Base-by-base conservation (phyloP, 2,113 vertebrate species). In the Tinamus guttatus region DNA sequence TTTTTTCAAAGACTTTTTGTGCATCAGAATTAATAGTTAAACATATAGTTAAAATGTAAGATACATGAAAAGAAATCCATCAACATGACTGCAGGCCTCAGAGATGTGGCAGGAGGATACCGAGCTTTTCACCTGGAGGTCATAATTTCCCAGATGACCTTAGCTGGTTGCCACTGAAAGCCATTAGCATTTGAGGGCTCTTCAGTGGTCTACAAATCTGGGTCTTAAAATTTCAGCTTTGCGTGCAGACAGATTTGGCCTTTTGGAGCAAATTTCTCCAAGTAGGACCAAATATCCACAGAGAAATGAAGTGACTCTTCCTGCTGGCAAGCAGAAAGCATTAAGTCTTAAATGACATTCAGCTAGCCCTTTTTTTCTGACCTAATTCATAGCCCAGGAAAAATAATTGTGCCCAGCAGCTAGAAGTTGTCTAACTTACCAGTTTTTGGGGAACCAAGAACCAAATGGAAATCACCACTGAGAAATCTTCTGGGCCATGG, bases 31-130 rank as follows among this genome's bases (percentile, higher is more conserved):
- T 64, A 67, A 18, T 27, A 71, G n/a, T 69, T 91, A 54, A 63
- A 79, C 69, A 86, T 75, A 93, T 58, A 96, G 81, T 93, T 96
- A 97, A 89, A 97, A 97, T 94, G 94, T 96, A 59, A 81, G 69
- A 52, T 68, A 90, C 74, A 81, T 34, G 62, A 88, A 93, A 93
- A 93, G 87, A 83, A 89, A 96, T 94, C 81, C 64, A 79, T 97
- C 93, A 92, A 74, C 38, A 52, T 43, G 87, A 82, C 77, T 89
- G 96, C 47, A 96, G 92, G 36, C 54, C 94, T 96, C 43, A 81
- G 89, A 90, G 77, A 43, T 68, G 52, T 96, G 70, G 62, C 90
- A 89, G 94, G 75, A 87, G 76, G 65, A 87, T 75, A 93, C 58
- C 56, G 90, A 95, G 74, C 87, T 82, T 89, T 90, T 84, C 59